Evolutionary conservation across 1,140 invertebrate species (phyloP), one percentile per base, ranked within the genome.

Genomic region (Bombus confusus): DNA sequence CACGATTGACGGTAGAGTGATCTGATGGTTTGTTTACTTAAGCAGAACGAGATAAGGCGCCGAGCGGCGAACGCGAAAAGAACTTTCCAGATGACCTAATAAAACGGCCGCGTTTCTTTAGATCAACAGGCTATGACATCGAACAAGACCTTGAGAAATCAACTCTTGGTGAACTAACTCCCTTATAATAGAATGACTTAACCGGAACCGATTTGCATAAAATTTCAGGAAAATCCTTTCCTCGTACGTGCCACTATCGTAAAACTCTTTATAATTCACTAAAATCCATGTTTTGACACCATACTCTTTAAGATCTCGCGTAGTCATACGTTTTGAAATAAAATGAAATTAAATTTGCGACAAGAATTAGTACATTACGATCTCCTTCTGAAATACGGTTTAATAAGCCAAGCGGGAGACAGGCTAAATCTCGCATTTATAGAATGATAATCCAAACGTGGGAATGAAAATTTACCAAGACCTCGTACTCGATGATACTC

Each of bases 101-200:
- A 80, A 86, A 89, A 78, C 74, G 66, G 66, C 43, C 71, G 78
- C 34, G 57, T 86, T 86, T 80, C 78, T 74, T 18, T 68, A 87
- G 47, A 88, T 80, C 72, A 47, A 37, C 64, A 31, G 69, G 9
- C 37, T 31, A 18, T 37, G 43, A 41, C n/a, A 39, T 74, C 1
- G 47, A 43, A 25, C 74, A 39, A 18, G 34, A 76, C 34, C 12
- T 59, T 76, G 43, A 79, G 52, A 69, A 43, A 47, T 52, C 31
- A 31, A 68, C 25, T n/a, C 15, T 18, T 22, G 25, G 9, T 13
- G 47, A 31, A 41, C 12, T 0, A 25, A 28, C 37, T 39, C 5
- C 59, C 28, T 41, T 22, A 37, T 31, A 66, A 76, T 18, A 37
- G 4, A 34, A 62, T 25, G 39, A 34, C 31, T 52, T 25, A 31